Evolutionary conservation across 2,797 vertebrate genomes (phyloP).

Genomic region (Erithacus rubecula): DNA sequence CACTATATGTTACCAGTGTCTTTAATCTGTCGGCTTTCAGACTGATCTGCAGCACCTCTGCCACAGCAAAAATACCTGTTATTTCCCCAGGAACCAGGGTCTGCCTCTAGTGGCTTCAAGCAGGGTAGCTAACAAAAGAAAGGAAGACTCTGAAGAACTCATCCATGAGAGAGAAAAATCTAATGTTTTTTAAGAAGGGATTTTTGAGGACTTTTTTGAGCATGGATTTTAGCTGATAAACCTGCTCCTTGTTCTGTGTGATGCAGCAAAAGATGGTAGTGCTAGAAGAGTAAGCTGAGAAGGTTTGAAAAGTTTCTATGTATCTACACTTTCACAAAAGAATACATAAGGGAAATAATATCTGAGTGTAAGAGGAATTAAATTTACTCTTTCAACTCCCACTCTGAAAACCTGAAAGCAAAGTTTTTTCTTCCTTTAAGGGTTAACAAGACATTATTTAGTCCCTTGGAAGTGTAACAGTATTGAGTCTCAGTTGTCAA

Average conservation of each 20-base stretch:
- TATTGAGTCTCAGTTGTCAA: not conserved
- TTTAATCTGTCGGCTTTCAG: not conserved
- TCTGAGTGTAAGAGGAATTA: not conserved
- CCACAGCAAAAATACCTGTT: not conserved
- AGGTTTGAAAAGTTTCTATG: not conserved
- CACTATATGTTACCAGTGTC: not conserved
- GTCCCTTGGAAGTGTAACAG: not conserved
- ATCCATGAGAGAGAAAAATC: not conserved
- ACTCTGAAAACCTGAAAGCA: not conserved
- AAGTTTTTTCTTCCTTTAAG: not conserved
- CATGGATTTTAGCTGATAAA: not conserved
- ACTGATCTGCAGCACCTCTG: not conserved
- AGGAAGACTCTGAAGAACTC: not conserved
- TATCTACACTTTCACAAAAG: not conserved
- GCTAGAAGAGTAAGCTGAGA: not conserved
- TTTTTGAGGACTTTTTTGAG: not conserved
- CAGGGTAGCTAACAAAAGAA: fast-evolving
- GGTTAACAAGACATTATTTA: not conserved
- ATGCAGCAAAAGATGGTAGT: not conserved
- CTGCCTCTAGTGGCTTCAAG: not conserved
- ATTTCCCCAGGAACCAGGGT: not conserved
- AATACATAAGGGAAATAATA: not conserved
- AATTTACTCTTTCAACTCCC: not conserved
- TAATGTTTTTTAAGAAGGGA: not conserved
- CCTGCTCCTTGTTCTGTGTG: not conserved